Evolutionary conservation across 2,113 vertebrate species (phyloP), one percentile per base, ranked within the genome.

Genomic region (Melanocharis versteri): DNA sequence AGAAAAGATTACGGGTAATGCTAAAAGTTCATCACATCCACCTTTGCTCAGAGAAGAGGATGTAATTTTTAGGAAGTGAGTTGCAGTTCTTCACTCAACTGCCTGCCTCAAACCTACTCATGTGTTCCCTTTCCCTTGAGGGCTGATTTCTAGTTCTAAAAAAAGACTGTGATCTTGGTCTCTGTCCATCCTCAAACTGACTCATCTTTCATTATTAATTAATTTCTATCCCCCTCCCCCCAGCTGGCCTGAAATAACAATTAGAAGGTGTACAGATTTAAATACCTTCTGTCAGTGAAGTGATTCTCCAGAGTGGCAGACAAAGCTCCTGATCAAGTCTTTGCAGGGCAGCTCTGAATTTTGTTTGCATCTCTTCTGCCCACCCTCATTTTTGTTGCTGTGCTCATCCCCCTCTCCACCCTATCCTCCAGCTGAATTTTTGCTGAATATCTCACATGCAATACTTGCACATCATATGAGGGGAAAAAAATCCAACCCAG

Each of bases 401-500:
- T 60, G 33, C 18, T 82, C n/a, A 14, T 35, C 44, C 39, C 44
- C 11, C 13, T 42, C 56, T 71, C 60, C 1, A 3, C 60, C 35
- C 75, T 33, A 17, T 35, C 33, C 82, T 51, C 35, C 77, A 70
- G 65, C 35, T 15, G 12, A 72, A 58, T 77, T 96, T 90, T 57
- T 96, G 81, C 92, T 96, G 87, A 94, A 71, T 64, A 81, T 82
- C 44, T 26, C 78, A 83, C 53, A 40, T 62, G 78, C 57, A 79
- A 47, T 51, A 31, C 33, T 79, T 79, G 90, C 51, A 69, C 37
- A 53, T 39, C 47, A 20, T 85, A 93, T 71, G 47, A 58, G 77
- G 39, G 30, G 2, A 54, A 81, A 70, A 70, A 83, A 62, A 30
- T 19, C 54, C 50, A 89, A 83, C 64, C 60, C 51, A 86, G 90